A percentile compares a stretch with the other conserved stretches of the same genome.
These are phyloP conservation scores for Colostygia pectinataria DNA, from an alignment of 2,888 invertebrate genomes.

Conservation along the genomic window DNA sequence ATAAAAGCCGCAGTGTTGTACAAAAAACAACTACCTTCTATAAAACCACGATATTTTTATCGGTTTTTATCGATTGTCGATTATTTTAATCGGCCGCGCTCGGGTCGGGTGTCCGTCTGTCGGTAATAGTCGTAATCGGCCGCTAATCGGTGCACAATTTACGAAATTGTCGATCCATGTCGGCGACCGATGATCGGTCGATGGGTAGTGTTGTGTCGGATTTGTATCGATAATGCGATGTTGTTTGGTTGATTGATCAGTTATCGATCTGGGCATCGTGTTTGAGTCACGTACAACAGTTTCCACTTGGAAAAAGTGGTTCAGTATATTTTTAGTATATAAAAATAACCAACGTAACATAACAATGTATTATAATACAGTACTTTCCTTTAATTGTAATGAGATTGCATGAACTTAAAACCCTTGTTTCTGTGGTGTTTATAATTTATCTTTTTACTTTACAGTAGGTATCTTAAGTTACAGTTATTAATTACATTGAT, in stretches of 20 bases:
- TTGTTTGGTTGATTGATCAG: constrained; percentile 19
- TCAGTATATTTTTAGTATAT: not conserved
- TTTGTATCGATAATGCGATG: constrained; percentile 50
- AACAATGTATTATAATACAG: no score
- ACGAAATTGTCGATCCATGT: constrained; percentile 82
- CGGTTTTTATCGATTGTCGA: constrained; percentile 79
- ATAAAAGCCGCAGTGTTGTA: constrained; percentile 40
- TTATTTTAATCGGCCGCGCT: constrained; percentile 76
- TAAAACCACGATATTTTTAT: constrained; percentile 69
- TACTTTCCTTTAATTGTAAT: no score
- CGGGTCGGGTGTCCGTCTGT: constrained; percentile 78
- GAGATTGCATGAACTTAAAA: no score
- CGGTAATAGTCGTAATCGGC: constrained; percentile 80
- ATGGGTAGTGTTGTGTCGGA: constrained; percentile 59
- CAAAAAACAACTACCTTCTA: constrained; percentile 62
- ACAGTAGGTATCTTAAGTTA: no score
- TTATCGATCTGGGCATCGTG: not conserved
- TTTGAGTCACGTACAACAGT: not conserved
- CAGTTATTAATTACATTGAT: no score
- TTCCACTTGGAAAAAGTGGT: not conserved
- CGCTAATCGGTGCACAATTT: constrained; percentile 82
- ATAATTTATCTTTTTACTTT: no score
- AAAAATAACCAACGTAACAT: no score
- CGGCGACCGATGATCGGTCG: constrained; percentile 71
- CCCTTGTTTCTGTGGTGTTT: no score